Percentiles rank a stretch among this genome's conserved stretches.
Conservation (phyloP, 2,113 vertebrate species). For the Labrus mixtus region DNA sequence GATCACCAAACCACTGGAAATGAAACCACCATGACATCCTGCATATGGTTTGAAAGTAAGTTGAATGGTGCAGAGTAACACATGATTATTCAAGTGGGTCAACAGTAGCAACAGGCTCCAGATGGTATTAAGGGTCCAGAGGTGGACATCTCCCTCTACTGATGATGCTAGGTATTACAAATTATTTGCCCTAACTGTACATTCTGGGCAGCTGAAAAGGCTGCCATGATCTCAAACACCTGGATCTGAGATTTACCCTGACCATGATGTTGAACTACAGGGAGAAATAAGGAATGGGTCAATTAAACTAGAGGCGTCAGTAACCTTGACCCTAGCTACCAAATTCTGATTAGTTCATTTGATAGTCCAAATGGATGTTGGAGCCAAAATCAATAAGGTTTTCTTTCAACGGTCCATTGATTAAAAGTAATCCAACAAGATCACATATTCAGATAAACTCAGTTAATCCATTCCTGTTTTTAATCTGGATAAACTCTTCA, state of each 20-base stretch:
- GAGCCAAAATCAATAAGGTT: too few relatives aligned
- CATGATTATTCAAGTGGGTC: not conserved
- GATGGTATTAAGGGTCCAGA: conserved; percentile 17
- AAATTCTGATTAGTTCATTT: not conserved
- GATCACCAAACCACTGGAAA: not conserved
- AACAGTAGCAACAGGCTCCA: conserved; percentile 21
- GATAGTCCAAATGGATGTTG: not conserved
- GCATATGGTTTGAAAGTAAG: not conserved
- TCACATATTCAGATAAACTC: too few relatives aligned
- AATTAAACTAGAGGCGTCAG: too few relatives aligned
- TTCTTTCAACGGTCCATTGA: too few relatives aligned
- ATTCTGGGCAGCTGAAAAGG: not conserved
- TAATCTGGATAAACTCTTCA: too few relatives aligned
- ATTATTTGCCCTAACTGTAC: conserved; percentile 32
- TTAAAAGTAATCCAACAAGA: too few relatives aligned
- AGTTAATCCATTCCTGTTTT: too few relatives aligned
- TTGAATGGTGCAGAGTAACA: not conserved
- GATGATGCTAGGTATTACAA: conserved; percentile 51
- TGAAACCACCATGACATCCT: not conserved
- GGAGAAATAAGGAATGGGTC: too few relatives aligned
- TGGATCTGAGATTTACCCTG: too few relatives aligned
- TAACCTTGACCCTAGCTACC: too few relatives aligned
- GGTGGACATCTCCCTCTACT: conserved; percentile 67
- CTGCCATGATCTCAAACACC: too few relatives aligned
- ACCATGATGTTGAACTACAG: too few relatives aligned